Conservation (phyloP, 2,888 invertebrate species). For the Amphiduros pacificus region DNA sequence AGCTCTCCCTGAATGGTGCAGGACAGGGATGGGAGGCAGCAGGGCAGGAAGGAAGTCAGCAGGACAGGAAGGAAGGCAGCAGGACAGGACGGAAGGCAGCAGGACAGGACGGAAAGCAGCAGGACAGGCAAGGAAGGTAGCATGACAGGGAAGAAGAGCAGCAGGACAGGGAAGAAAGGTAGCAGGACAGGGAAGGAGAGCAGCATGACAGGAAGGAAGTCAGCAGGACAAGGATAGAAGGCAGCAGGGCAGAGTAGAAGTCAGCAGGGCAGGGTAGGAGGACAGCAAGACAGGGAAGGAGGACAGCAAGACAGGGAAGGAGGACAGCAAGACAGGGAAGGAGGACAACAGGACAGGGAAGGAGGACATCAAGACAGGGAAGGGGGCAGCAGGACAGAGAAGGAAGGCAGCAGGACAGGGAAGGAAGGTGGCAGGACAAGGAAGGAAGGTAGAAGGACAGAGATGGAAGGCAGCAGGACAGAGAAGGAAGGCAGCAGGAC, state of each 20-base stretch:
- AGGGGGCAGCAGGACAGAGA: conserved; percentile 12
- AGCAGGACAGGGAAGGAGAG: background rate
- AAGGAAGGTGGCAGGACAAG: conserved; percentile 6
- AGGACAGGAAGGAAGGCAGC: background rate
- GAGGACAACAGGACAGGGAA: conserved; percentile 2
- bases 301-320: conserved; percentile 6
- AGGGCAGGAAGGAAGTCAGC: background rate
- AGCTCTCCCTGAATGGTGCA: too few relatives aligned
- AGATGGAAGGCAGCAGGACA: conserved; percentile 1
- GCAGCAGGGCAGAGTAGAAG: conserved; percentile 17
- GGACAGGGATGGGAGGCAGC: too few relatives aligned
- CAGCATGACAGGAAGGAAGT: conserved; percentile 12
- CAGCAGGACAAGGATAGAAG: conserved; percentile 16
- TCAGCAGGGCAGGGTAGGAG: conserved; percentile 4
- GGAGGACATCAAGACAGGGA: conserved; percentile 14
- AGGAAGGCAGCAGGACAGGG: conserved; percentile 6
- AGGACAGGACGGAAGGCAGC: background rate
- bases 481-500: conserved; percentile 4
- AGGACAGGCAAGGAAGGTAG: background rate
- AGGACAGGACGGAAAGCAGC: background rate
- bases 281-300: conserved; percentile 12
- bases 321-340: conserved; percentile 3
- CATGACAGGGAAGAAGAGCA: conserved; percentile 18
- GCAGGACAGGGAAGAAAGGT: conserved; percentile 5
- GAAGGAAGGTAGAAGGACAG: conserved; percentile 4